A percentile compares a stretch with the other conserved stretches of the same genome.
phyloP scores from a whole-genome alignment of 2,888 invertebrate species.

The Nymphalis polychloros region DNA sequence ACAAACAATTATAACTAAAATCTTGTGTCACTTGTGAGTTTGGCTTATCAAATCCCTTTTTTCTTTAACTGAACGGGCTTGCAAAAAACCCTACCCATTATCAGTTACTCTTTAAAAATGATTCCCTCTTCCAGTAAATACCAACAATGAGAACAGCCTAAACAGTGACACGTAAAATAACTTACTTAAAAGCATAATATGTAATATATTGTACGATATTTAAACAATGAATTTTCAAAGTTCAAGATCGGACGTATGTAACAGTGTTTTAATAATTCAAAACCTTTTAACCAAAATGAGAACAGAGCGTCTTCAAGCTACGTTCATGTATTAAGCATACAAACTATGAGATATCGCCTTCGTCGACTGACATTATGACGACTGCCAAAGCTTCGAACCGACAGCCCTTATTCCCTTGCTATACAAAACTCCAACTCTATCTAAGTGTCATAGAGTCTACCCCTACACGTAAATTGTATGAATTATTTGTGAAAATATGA shows the following conservation, averaged over 20 bases:
- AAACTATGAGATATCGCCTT: constrained; percentile 60
- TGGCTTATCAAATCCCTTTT: too few relatives aligned
- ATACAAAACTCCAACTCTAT: neutral
- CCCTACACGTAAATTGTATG: constrained; percentile 1
- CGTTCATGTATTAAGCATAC: constrained; percentile 58
- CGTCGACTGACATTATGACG: constrained; percentile 45
- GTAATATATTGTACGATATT: neutral
- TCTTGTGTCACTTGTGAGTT: too few relatives aligned
- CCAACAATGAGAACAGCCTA: too few relatives aligned
- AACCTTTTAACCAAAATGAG: constrained; percentile 58
- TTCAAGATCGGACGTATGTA: constrained; percentile 44
- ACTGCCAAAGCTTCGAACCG: constrained; percentile 35
- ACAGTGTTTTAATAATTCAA: constrained; percentile 61
- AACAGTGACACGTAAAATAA: neutral
- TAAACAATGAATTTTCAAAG: constrained; percentile 33
- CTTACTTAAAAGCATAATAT: neutral
- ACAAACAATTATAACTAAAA: too few relatives aligned
- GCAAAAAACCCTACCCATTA: too few relatives aligned
- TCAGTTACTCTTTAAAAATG: too few relatives aligned
- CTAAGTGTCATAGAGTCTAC: constrained; percentile 10
- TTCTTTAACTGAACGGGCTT: too few relatives aligned
- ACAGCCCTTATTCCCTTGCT: neutral
- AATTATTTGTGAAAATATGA: constrained; percentile 68
- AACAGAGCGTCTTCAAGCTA: constrained; percentile 54
- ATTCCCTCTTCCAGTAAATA: too few relatives aligned